Evolutionary conservation across 35 echinoderm and acorn worm genomes (phyloP), one percentile per base, ranked within the genome.

Genomic region (Nesometra sesokonis): DNA sequence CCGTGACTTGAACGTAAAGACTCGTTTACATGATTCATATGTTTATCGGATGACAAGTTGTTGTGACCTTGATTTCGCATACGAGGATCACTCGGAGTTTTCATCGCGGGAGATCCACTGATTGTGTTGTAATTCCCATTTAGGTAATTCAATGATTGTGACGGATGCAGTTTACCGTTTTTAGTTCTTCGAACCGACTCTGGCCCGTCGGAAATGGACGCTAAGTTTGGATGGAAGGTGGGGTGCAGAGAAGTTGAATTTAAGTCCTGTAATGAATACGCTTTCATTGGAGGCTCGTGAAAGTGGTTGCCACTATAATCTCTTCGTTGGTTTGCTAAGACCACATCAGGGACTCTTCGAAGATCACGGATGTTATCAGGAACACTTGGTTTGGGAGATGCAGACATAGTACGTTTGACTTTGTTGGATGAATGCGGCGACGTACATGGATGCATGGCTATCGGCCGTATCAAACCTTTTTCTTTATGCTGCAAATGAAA

Each of bases 301-400:
- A 89, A 89, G 37, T 89, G 82, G 35, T 78, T 83, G 13, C 88
- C 47, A 4, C 47, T 35, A 35, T 80, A 57, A 11, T 82, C 88
- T 32, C 88, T 84, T 43, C 88, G 57, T 81, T 89, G 88, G 79
- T 89, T 89, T 31, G 88, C 83, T 46, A 89, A 57, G 31, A 89
- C 57, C 3, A 89, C 88, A 77, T 89, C 88, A 40, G 88, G 88
- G 0, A 82, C 80, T 67, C 83, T 80, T 34, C 82, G 34, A 77
- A 76, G 67, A 36, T 36, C 77, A 33, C 46, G 29, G 7, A 36
- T 80, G 13, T 79, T 89, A 34, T 89, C 88, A 37, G 88, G 84
- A 15, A 85, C 47, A 17, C 81, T 35, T 21, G 88, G 88, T 8
- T 76, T 35, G 36, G 88, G 88, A 34, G 88, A 89, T 0, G 88